Base-by-base conservation (phyloP, 2,797 vertebrate species). In the Helicolenus hilgendorfi region DNA sequence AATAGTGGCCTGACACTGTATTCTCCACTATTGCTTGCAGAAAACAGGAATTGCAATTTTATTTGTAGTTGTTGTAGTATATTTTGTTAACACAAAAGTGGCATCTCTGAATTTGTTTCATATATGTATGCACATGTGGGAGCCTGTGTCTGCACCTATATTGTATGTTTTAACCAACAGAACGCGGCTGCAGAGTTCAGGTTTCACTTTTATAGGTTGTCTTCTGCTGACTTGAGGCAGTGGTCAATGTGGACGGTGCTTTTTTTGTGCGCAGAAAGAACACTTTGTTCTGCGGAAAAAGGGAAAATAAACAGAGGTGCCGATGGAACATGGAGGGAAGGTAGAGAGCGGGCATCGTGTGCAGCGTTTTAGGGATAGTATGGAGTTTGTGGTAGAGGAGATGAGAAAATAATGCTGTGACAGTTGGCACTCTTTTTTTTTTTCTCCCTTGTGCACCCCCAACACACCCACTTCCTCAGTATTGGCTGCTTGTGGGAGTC, bases 401-500 rank as follows among this genome's bases (percentile, higher is more conserved):
- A 94, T 81, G 90, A 92, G 83, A 92, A 92, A 94, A 94, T 92
- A 96, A 96, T 92, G 68, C 87, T 92, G 88, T 97, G 95, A 93
- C 92, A 95, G 93, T 95, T 92, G 84, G 94, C 81, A 97, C 86
- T 87, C 60, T 84, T 73, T 86, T 90, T 49, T 49, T 49, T 75
- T 85, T 89, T 73, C 69, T 62, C 96, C 91, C 94, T 69, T 86
- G 83, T 90, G 94, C 80, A 94, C 96, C 75, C 9, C 63, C 71
- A 76, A 79, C 87, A 95, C 89, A 86, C 91, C 82, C 26, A 67
- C 93, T 90, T 90, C 78, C 84, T 93, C 83, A 41, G 89, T 89
- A 89, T 95, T 96, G 95, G 94, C 94, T 97, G 94, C 92, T 94
- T 84, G 92, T 92, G 93, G 95, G 93, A 95, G 96, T 98, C 97